Evolutionary conservation across 1,140 invertebrate species (phyloP).

Genomic region (Geopemphigus sp.): DNA sequence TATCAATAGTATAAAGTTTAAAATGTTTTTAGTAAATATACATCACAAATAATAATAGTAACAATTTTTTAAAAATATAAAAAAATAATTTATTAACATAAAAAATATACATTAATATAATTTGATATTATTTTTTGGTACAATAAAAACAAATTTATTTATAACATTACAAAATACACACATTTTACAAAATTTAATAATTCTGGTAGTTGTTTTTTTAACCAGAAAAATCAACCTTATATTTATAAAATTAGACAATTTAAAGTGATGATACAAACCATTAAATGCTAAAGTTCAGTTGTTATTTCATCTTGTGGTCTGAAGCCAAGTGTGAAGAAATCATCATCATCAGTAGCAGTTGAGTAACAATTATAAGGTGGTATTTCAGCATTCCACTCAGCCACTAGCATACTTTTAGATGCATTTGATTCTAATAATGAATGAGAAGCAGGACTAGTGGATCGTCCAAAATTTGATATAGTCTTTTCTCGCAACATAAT

Average conservation of each 20-base stretch:
- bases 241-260: not conserved
- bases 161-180: constrained; percentile 2
- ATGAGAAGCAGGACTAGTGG: constrained; percentile 44
- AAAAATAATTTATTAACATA: constrained; percentile 33
- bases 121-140: constrained; percentile 43
- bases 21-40: too few relatives aligned
- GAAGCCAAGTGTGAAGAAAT: constrained; percentile 70
- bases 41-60: too few relatives aligned
- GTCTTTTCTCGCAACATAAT: constrained; percentile 43
- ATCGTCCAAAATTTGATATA: constrained; percentile 44
- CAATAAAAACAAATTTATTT: constrained; percentile 37
- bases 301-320: constrained; percentile 76
- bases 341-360: constrained; percentile 60
- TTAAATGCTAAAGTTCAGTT: constrained; percentile 65
- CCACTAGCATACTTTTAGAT: constrained; percentile 54
- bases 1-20: too few relatives aligned
- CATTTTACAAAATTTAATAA: constrained; percentile 15
- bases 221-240: not conserved
- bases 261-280: constrained; percentile 25
- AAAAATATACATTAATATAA: not conserved
- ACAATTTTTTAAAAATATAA: constrained; percentile 5
- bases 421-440: constrained; percentile 36
- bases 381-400: constrained; percentile 63
- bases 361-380: constrained; percentile 59
- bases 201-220: constrained; percentile 10